Evolutionary conservation across 2,797 vertebrate genomes (phyloP).

Genomic region (Neosalanx taihuensis): DNA sequence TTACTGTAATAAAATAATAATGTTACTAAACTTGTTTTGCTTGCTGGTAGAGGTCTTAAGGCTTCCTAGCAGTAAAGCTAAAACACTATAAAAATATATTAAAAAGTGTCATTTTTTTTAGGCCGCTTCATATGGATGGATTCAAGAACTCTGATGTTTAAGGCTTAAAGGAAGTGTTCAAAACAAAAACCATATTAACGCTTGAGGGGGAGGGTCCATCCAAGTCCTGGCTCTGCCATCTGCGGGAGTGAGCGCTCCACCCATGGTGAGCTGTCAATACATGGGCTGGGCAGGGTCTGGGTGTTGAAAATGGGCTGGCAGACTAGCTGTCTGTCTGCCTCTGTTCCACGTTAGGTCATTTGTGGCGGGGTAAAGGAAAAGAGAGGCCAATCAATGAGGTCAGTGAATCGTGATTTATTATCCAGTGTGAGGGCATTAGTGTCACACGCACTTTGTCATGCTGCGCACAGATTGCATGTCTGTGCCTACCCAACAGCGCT

Average conservation of each 20-base stretch:
- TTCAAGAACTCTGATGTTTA: too few species aligned
- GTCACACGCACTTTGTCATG: conserved; percentile 55
- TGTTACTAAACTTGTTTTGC: too few species aligned
- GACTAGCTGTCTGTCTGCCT: conserved; percentile 24
- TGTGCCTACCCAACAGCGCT: conserved; percentile 29
- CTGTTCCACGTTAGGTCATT: conserved; percentile 52
- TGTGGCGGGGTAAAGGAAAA: conserved; percentile 27
- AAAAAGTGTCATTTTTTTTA: too few species aligned
- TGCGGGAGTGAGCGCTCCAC: background rate
- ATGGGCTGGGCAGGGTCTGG: background rate
- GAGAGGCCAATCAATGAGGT: conserved; percentile 57
- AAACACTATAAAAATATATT: too few species aligned
- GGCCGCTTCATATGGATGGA: too few species aligned
- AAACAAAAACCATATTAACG: background rate
- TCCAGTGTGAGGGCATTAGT: conserved; percentile 52
- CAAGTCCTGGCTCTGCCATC: background rate
- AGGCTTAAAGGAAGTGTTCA: background rate
- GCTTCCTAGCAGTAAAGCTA: too few species aligned
- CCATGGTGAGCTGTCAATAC: background rate
- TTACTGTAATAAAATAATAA: too few species aligned
- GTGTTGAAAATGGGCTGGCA: conserved; percentile 32
- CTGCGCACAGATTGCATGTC: conserved; percentile 43
- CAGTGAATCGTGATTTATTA: conserved; percentile 62
- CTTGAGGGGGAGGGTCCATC: background rate
- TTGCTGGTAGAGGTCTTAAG: too few species aligned